These are phyloP conservation scores for Dicycla oo DNA, from an alignment of 2,888 invertebrate genomes.

Conservation along the genomic window DNA sequence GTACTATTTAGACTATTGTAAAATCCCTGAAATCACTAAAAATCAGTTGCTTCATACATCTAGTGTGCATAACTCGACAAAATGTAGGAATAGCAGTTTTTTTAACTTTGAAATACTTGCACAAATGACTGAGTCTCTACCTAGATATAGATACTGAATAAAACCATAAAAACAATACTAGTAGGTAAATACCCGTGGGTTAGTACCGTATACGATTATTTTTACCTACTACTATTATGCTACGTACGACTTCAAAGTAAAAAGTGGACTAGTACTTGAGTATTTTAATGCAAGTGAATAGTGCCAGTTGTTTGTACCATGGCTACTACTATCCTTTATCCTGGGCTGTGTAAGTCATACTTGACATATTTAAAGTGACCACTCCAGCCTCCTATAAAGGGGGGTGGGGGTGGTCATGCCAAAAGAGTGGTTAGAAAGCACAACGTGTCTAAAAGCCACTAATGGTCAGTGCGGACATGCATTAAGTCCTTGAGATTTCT, in stretches of 20 bases:
- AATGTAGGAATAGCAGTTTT: too few relatives aligned
- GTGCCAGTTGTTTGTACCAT: background rate
- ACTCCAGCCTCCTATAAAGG: slow-evolving; percentile 18
- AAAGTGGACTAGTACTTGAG: background rate
- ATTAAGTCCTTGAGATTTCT: slow-evolving; percentile 29
- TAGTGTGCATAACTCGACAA: too few relatives aligned
- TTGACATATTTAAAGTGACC: slow-evolving; percentile 16
- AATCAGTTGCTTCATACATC: too few relatives aligned
- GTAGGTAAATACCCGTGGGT: too few relatives aligned
- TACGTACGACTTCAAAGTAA: slow-evolving; percentile 1
- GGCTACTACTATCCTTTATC: background rate
- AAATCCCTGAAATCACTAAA: too few relatives aligned
- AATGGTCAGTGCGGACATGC: slow-evolving; percentile 22
- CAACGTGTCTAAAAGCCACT: slow-evolving; percentile 3
- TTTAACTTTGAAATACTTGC: too few relatives aligned
- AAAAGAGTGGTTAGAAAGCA: slow-evolving; percentile 17
- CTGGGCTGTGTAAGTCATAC: background rate
- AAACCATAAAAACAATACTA: too few relatives aligned
- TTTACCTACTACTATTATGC: too few relatives aligned
- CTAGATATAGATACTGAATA: too few relatives aligned
- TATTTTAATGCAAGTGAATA: background rate
- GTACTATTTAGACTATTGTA: too few relatives aligned
- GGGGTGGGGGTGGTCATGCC: slow-evolving; percentile 13
- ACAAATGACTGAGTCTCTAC: too few relatives aligned
- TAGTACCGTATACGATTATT: too few relatives aligned